Base-by-base conservation (phyloP, 2,888 invertebrate species). In the Mystacides longicornis region DNA sequence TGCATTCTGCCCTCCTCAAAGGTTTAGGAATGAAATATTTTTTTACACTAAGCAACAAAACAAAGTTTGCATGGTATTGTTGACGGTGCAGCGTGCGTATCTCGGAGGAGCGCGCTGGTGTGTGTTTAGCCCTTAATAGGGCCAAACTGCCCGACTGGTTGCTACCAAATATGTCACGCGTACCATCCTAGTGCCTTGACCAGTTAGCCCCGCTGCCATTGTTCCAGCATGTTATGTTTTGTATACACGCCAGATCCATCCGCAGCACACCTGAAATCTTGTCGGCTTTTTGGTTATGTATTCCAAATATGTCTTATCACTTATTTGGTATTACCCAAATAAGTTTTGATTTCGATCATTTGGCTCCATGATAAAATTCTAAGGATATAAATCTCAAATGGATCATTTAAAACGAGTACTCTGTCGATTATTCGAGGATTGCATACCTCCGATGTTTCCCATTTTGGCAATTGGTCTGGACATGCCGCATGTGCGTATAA, bases 111-210 rank as follows among this genome's bases (percentile, higher is more conserved):
- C 16, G 19, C 45, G 45, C 16, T 43, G 43, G 51, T 51, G 21
- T 37, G 22, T 43, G 22, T 42, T 51, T 51, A 51, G 51, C 51
- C 51, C 51, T 42, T 45, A 54, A 31, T 46, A 37, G 51, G 46
- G 45, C 46, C 47, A 48, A 47, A 43, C 46, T 23, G 50, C 49
- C 47, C 45, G 54, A 56, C 54, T 48, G 23, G 58, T 54, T 52
- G 51, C 56, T 59, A 52, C 59, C 59, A 57, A 56, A 59, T 59
- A 56, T 52, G 59, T 57, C 57, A 47, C 51, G 23, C 14, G 20
- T 23, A 27, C 54, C 52, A 43, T 49, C 43, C 22, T 57, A 22
- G 46, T 42, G 31, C 37, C 21, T 57, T 46, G 33, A 48, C 57
- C 21, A 27, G 49, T 31, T 53, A 42, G 49, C 46, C 31, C 55